These are phyloP conservation scores for Leuctra nigra DNA, from an alignment of 2,888 invertebrate genomes.

Conservation along the genomic window DNA sequence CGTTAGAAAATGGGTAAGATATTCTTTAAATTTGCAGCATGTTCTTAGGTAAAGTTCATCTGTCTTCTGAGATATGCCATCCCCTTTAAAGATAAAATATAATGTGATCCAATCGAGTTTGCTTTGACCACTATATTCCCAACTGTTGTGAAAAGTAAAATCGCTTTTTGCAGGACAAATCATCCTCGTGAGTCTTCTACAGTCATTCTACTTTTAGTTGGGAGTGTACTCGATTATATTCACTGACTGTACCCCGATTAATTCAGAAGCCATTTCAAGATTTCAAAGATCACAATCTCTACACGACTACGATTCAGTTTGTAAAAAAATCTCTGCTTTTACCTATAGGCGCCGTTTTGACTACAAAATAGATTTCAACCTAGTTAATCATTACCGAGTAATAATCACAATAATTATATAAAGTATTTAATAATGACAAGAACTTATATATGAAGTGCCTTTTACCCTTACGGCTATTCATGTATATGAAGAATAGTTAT, in stretches of 20 bases:
- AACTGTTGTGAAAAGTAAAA: no score
- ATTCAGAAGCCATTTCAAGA: conserved; percentile 19
- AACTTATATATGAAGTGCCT: conserved; percentile 14
- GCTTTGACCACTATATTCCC: no score
- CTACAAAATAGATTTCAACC: conserved; percentile 16
- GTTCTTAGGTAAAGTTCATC: no score
- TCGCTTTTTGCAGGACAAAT: no score
- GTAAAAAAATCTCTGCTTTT: background rate
- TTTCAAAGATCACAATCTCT: conserved; percentile 13
- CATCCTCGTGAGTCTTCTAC: no score
- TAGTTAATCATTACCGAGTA: conserved; percentile 15
- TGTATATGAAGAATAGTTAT: no score
- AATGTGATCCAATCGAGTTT: no score
- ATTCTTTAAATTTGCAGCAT: no score
- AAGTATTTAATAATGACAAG: conserved; percentile 17
- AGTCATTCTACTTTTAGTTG: no score
- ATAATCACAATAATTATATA: conserved; percentile 18
- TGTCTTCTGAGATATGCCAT: no score
- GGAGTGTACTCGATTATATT: background rate
- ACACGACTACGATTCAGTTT: conserved; percentile 1
- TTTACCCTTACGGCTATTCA: conserved; percentile 13
- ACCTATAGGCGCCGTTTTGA: conserved; percentile 16
- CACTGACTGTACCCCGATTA: conserved; percentile 4
- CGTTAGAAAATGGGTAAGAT: no score
- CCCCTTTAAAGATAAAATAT: no score